Base-by-base conservation (phyloP, 2,113 vertebrate species). In the Cardinalis cardinalis region DNA sequence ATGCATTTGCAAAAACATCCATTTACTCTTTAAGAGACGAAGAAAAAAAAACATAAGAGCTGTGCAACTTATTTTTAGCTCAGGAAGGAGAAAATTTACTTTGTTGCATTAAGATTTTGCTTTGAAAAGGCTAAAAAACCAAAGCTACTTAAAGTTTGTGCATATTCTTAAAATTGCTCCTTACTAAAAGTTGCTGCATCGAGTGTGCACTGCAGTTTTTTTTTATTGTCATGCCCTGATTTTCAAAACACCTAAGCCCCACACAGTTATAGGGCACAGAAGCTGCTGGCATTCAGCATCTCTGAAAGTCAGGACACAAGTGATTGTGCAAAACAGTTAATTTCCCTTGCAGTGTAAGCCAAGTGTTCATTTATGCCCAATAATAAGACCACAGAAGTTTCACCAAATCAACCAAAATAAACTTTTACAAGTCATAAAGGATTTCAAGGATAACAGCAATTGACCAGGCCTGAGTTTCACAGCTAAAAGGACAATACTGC, bases 391-490 rank as follows among this genome's bases (percentile, higher is more conserved):
- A 94, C 70, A 75, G 49, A 90, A 78, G 34, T 64, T 80, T 87
- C 51, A 90, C 65, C 76, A 89, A 83, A 89, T 77, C 82, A 84
- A 65, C 43, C 72, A 51, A 83, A 83, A 79, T 28, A 41, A 94
- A 83, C 59, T 95, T 97, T 87, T 96, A 97, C 59, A 98, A 96
- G 86, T 99, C 99, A 91, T 98, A 96, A 26, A 99, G 98, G 55
- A 98, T 97, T 94, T 99, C 99, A 87, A 99, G 98, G 91, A 99
- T 79, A 17, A 97, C 96, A 89, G 98, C 97, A 78, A 99, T 94
- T 1, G 99, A 99, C 99, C 99, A 99, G 74, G 99, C 99, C 96
- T 99, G 99, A 28, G 98, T 98, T 97, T 99, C 99, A 96, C 99
- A 99, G 97, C 99, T 99, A 92, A 99, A 99, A 8, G 99, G 97